phyloP scores from a whole-genome alignment of 1,140 invertebrate genomes.

The Cryptotermes secundus region DNA sequence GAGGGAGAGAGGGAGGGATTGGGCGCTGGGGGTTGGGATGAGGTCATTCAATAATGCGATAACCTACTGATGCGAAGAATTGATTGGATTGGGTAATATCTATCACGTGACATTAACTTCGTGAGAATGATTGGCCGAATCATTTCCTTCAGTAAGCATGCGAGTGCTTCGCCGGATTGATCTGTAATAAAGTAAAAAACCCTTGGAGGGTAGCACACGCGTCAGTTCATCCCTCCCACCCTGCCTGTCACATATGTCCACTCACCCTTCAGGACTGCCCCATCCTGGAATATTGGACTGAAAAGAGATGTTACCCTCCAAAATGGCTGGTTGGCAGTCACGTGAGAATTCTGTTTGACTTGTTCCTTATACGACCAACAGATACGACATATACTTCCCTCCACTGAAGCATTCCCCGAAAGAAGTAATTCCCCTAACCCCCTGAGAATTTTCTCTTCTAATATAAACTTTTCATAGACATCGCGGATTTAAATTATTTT shows the following conservation, averaged over 20 bases:
- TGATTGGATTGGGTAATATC: constrained; percentile 19
- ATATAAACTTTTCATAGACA: too few species aligned
- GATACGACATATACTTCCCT: too few species aligned
- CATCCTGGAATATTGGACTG: background rate
- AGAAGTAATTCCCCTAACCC: too few species aligned
- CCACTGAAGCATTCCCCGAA: too few species aligned
- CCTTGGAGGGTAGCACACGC: background rate
- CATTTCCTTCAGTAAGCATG: constrained; percentile 7
- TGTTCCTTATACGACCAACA: too few species aligned
- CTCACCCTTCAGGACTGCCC: background rate
- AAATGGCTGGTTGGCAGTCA: background rate
- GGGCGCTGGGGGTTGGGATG: background rate
- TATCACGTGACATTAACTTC: constrained; percentile 19
- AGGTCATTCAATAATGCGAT: constrained; percentile 8
- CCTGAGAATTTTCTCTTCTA: too few species aligned
- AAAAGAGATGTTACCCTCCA: background rate
- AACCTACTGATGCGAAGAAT: constrained; percentile 15
- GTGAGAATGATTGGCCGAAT: constrained; percentile 12
- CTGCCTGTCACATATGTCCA: background rate
- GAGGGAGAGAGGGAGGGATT: background rate
- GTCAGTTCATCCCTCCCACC: background rate
- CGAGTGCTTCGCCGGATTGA: background rate
- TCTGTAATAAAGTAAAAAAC: constrained; percentile 2
- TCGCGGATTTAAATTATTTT: too few species aligned
- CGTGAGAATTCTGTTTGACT: background rate